phyloP scores from a whole-genome alignment of 2,113 vertebrate species.

The zebrafish (Danio rerio) region GRCz12tu NC_133193.1:40327501-40328000 shows the following conservation, averaged over 20 bases:
- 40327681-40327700: background rate
- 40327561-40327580: too few relatives aligned
- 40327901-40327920: constrained; percentile 41
- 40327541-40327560: too few relatives aligned
- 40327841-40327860: constrained; percentile 15
- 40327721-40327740: background rate
- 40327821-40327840: constrained; percentile 32
- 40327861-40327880: constrained; percentile 35
- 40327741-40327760: constrained; percentile 23
- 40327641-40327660: background rate
- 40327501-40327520: too few relatives aligned
- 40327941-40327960: background rate
- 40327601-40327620: too few relatives aligned
- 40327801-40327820: background rate
- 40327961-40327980: background rate
- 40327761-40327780: constrained; percentile 14
- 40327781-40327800: constrained; percentile 11
- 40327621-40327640: too few relatives aligned
- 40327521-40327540: too few relatives aligned
- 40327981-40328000: background rate
- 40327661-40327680: background rate
- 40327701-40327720: background rate
- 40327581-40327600: too few relatives aligned
- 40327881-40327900: constrained; percentile 48
- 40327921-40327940: background rate